Evolutionary conservation across 2,888 invertebrate species (phyloP).

Genomic region (Spilarctia lutea): DNA sequence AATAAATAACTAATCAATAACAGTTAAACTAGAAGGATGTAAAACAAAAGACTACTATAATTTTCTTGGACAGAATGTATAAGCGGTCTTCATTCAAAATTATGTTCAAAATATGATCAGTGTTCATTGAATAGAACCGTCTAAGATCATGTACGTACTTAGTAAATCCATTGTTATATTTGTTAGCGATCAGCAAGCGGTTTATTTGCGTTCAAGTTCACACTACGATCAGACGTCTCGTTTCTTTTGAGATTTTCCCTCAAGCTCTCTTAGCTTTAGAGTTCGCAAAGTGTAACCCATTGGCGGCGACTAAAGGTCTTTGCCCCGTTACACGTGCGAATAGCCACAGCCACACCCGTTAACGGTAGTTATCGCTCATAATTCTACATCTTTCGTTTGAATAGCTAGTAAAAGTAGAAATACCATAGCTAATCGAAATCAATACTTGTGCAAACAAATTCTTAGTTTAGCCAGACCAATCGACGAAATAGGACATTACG

Average conservation of each 20-base stretch:
- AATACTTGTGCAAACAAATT: slow-evolving; percentile 37
- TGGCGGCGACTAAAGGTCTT: slow-evolving; percentile 61
- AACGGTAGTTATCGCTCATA: slow-evolving; percentile 71
- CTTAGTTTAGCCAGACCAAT: slow-evolving; percentile 36
- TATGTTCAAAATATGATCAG: background rate
- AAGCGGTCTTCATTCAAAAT: background rate
- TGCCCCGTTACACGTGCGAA: slow-evolving; percentile 73
- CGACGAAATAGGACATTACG: slow-evolving; percentile 16
- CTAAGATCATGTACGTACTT: background rate
- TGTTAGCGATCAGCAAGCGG: slow-evolving; percentile 19
- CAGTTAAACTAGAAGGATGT: background rate
- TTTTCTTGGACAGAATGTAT: background rate
- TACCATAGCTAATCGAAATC: slow-evolving; percentile 42
- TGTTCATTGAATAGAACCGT: slow-evolving; percentile 10
- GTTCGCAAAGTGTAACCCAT: slow-evolving; percentile 56
- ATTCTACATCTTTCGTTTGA: slow-evolving; percentile 55
- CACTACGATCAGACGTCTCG: slow-evolving; percentile 26
- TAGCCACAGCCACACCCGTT: slow-evolving; percentile 67
- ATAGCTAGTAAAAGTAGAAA: slow-evolving; percentile 48
- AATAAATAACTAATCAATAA: background rate
- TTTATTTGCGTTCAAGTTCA: slow-evolving; percentile 42
- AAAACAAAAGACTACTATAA: too few species aligned
- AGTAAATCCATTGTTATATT: slow-evolving; percentile 13
- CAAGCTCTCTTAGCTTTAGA: slow-evolving; percentile 33
- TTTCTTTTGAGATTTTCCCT: slow-evolving; percentile 42